Evolutionary conservation across 2,888 invertebrate genomes (phyloP).

Genomic region (Leptinotarsa peninsularis): DNA sequence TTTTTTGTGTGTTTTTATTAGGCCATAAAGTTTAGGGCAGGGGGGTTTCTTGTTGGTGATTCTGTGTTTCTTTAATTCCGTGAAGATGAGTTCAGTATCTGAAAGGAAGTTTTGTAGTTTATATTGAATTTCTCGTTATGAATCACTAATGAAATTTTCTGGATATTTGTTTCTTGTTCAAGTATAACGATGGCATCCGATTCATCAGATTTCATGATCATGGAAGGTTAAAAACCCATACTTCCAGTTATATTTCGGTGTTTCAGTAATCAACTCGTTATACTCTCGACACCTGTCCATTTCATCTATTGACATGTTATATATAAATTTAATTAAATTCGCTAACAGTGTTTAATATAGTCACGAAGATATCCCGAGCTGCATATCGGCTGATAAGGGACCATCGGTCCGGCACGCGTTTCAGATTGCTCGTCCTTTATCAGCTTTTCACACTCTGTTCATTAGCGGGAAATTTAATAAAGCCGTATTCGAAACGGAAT

Average conservation of each 20-base stretch:
- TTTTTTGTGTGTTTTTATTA: no score
- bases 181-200: no score
- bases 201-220: no score
- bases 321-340: conserved; percentile 61
- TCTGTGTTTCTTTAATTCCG: no score
- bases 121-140: no score
- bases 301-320: conserved; percentile 53
- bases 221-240: no score
- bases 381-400: conserved; percentile 63
- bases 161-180: no score
- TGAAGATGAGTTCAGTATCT: no score
- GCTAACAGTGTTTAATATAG: conserved; percentile 60
- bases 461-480: conserved; percentile 29
- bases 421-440: conserved; percentile 61
- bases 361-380: conserved; percentile 60
- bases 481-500: conserved; percentile 15
- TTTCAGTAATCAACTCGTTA: neutral
- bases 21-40: no score
- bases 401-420: conserved; percentile 62
- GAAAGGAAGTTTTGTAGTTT: no score
- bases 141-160: no score
- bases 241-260: neutral
- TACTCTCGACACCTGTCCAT: conserved; percentile 14
- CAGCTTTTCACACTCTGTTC: conserved; percentile 46
- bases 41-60: no score